Evolutionary conservation across 2,113 vertebrate species (phyloP).

Genomic region (Fukomys damarensis): DNA sequence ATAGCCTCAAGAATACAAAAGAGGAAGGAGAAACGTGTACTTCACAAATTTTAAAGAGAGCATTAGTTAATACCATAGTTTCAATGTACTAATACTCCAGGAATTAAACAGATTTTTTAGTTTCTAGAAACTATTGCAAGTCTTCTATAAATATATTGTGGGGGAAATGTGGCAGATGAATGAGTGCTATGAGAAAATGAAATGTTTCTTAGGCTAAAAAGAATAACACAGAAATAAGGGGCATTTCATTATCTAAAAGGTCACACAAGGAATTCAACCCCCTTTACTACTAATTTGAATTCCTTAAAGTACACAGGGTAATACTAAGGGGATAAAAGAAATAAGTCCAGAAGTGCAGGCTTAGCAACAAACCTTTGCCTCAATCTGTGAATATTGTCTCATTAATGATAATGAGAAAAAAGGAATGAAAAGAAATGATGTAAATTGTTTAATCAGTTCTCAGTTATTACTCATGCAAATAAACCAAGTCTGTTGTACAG

Average conservation of each 20-base stretch:
- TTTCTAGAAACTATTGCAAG: conserved; percentile 43
- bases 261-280: conserved; percentile 80
- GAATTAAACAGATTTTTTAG: conserved; percentile 4
- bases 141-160: conserved; percentile 64
- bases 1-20: conserved; percentile 13
- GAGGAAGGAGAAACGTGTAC: neutral
- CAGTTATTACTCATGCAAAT: neutral
- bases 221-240: conserved; percentile 42
- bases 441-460: neutral
- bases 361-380: conserved; percentile 25
- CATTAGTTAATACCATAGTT: neutral
- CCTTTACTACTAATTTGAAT: conserved; percentile 73
- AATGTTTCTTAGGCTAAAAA: conserved; percentile 66
- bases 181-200: conserved; percentile 50
- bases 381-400: neutral
- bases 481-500: neutral
- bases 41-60: conserved; percentile 10
- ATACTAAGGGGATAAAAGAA: conserved; percentile 68
- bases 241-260: conserved; percentile 82
- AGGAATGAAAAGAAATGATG: neutral
- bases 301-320: conserved; percentile 70
- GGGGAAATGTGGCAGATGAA: conserved; percentile 5
- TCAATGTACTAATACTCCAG: conserved; percentile 13
- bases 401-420: conserved; percentile 37
- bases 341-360: conserved; percentile 49